These are phyloP conservation scores for Sarcophilus harrisii DNA, from an alignment of 2,797 vertebrate genomes.

Conservation along the genomic window DNA sequence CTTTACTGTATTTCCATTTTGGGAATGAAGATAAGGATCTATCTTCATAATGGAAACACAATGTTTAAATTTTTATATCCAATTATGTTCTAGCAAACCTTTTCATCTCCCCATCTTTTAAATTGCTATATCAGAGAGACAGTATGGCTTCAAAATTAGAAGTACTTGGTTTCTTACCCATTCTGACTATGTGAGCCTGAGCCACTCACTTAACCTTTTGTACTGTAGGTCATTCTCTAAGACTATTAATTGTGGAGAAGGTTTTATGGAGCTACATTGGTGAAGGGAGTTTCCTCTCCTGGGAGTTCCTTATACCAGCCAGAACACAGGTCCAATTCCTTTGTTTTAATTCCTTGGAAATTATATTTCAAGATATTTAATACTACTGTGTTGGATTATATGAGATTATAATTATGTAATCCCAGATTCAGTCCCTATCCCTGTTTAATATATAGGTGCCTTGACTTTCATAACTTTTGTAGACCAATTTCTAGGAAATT, in stretches of 20 bases:
- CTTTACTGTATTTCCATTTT: neutral
- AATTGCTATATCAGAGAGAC: neutral
- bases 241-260: neutral
- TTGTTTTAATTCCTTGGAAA: neutral
- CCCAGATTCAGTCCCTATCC: neutral
- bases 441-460: neutral
- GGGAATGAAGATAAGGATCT: neutral
- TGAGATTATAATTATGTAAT: neutral
- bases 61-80: neutral
- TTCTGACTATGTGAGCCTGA: neutral
- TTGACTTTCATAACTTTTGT: neutral
- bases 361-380: neutral
- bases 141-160: neutral
- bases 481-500: neutral
- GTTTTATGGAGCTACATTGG: neutral
- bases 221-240: neutral
- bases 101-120: neutral
- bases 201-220: neutral
- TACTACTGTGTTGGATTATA: neutral
- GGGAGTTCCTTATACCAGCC: neutral
- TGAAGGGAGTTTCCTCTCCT: neutral
- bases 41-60: neutral
- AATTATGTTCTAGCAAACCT: neutral
- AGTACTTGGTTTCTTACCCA: neutral
- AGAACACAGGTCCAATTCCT: neutral